Base-by-base conservation (phyloP, 2,113 vertebrate species). In the Dendropsophus ebraccatus region DNA sequence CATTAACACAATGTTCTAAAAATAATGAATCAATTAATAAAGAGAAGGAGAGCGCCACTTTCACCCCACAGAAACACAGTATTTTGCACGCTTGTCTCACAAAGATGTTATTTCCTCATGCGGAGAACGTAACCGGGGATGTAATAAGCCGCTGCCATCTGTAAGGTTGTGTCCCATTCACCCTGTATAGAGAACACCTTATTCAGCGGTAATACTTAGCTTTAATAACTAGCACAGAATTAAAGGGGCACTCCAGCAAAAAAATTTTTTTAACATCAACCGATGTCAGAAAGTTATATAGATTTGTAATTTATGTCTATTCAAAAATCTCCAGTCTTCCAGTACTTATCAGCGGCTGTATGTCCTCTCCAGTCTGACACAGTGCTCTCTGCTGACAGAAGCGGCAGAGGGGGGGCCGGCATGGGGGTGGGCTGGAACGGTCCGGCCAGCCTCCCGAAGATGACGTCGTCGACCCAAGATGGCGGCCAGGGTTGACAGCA, bases 1-100 rank as follows among this genome's bases (percentile, higher is more conserved):
- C 16, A 28, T 52, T 85, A 78, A 16, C 76, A 56, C 16, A 75
- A 65, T 77, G 49, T 76, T 67, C 8, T 32, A 69, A 65, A 62
- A 70, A 54, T 69, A 56, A 79, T 79, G 21, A 67, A 52, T 85
- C 47, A 52, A 35, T 78, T 85, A 85, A 85, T 85, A 78, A 79
- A 78, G 49, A 41, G 75, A 67, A 85, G 54, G 62, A 41, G 49
- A 77, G 73, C 52, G 11, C 8, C 72, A 49, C 28, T 25, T 23
- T 54, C 37, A 60, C 47, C 47, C 58, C 45, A 85, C 28, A 79
- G 75, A 70, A 69, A 41, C 32, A 70, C 60, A 56, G 32, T 32
- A 74, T 56, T 30, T 85, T 79, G 49, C 62, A 69, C 49, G 54
- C 75, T 37, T 79, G n/a, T 14, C 32, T 79, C 30, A 37, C 32